These are phyloP conservation scores for Aramus guarauna DNA, from an alignment of 2,113 vertebrate species.

Conservation along the genomic window DNA sequence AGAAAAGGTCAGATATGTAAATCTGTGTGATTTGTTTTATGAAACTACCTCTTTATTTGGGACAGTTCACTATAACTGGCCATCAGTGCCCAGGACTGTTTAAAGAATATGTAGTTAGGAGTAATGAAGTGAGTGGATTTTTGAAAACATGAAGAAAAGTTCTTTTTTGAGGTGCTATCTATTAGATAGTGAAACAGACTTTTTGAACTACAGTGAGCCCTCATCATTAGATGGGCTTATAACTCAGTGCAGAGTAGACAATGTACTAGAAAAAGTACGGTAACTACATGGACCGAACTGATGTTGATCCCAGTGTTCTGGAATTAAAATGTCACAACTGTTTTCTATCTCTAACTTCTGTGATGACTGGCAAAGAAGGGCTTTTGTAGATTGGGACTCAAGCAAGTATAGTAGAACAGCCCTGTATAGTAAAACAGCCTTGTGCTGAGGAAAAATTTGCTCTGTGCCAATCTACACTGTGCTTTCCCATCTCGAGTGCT, in stretches of 20 bases:
- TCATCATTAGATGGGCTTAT: background rate
- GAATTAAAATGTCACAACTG: background rate
- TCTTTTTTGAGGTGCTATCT: background rate
- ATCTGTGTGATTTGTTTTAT: background rate
- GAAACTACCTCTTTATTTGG: background rate
- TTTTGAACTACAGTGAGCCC: background rate
- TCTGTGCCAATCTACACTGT: background rate
- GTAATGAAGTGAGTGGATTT: background rate
- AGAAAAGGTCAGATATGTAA: background rate
- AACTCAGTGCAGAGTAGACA: background rate
- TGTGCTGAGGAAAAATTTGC: background rate
- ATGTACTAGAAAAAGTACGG: background rate
- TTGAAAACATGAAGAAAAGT: background rate
- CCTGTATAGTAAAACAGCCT: background rate
- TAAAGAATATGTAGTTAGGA: background rate
- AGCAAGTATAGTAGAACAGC: background rate
- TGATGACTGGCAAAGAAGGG: background rate
- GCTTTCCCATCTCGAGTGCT: background rate
- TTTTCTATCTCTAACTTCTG: background rate
- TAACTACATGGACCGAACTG: background rate
- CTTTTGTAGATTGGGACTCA: background rate
- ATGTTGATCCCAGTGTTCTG: background rate
- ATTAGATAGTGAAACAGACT: background rate
- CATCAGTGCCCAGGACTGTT: background rate
- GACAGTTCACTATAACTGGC: background rate